Conservation (phyloP, 1,140 invertebrate species). For the Drosophila novamexicana region DNA sequence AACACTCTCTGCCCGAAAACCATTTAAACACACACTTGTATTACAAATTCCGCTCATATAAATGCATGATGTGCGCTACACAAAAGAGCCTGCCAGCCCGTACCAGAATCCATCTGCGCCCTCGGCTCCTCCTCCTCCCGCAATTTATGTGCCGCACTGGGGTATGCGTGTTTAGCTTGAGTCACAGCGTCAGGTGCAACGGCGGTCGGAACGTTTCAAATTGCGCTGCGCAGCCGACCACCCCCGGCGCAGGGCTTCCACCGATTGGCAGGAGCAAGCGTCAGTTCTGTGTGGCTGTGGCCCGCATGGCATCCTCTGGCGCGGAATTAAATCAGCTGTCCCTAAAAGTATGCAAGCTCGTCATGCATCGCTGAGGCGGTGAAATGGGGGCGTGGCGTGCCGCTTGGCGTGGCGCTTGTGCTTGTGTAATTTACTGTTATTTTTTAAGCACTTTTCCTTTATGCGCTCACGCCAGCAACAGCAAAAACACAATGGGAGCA, state of each 20-base stretch:
- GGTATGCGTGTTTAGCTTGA: constrained; percentile 34
- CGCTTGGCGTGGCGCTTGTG: constrained; percentile 35
- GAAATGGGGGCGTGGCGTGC: constrained; percentile 24
- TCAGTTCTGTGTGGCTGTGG: constrained; percentile 1
- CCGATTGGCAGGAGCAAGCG: constrained; percentile 30
- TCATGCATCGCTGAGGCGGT: constrained; percentile 58
- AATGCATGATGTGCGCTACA: constrained; percentile 35
- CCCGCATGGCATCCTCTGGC: constrained; percentile 19
- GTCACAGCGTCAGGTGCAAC: constrained; percentile 31
- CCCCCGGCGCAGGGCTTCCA: constrained; percentile 20
- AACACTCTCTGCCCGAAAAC: constrained; percentile 25
- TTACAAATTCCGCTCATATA: constrained; percentile 57
- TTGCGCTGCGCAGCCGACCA: constrained; percentile 37
- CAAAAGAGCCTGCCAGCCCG: neutral
- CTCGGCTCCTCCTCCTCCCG: neutral
- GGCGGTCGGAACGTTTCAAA: constrained; percentile 53
- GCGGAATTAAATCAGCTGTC: constrained; percentile 74
- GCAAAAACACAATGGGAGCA: constrained; percentile 5
- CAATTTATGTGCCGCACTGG: neutral
- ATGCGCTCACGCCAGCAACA: constrained; percentile 50
- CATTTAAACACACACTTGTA: constrained; percentile 38
- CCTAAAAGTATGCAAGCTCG: constrained; percentile 77
- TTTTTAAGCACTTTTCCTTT: constrained; percentile 78
- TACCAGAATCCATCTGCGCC: neutral
- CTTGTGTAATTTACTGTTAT: constrained; percentile 80